Conservation (phyloP, 2,888 invertebrate species). For the Tenthredo scrophulariae region DNA sequence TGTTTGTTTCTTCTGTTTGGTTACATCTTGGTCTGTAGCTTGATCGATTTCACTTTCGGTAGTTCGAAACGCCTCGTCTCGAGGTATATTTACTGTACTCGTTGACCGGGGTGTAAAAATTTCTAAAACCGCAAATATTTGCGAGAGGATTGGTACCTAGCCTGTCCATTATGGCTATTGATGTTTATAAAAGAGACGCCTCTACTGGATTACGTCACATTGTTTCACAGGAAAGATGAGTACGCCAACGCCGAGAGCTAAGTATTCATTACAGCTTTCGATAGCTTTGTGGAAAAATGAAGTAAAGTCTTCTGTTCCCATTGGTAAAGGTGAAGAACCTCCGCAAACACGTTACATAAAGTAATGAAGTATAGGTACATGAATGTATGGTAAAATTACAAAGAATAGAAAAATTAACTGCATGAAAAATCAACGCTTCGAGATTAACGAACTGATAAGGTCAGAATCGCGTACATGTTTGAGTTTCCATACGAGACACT, state of each 20-base stretch:
- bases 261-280: background rate
- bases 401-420: background rate
- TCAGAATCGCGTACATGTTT: background rate
- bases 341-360: background rate
- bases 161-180: background rate
- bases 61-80: background rate
- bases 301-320: background rate
- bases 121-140: constrained; percentile 40
- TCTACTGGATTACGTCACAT: background rate
- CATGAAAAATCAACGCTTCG: background rate
- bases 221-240: background rate
- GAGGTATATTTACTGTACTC: constrained; percentile 1
- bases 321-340: background rate
- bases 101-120: constrained; percentile 12
- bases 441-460: constrained; percentile 1
- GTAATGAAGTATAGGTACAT: background rate
- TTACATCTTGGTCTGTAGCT: background rate
- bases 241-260: background rate
- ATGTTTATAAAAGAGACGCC: constrained; percentile 21
- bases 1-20: background rate
- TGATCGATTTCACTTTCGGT: constrained; percentile 34
- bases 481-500: background rate
- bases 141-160: background rate
- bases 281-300: constrained; percentile 1
- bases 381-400: background rate